These are phyloP conservation scores for Turdus rufiventris DNA, from an alignment of 2,113 vertebrate genomes.

Conservation along the genomic window DNA sequence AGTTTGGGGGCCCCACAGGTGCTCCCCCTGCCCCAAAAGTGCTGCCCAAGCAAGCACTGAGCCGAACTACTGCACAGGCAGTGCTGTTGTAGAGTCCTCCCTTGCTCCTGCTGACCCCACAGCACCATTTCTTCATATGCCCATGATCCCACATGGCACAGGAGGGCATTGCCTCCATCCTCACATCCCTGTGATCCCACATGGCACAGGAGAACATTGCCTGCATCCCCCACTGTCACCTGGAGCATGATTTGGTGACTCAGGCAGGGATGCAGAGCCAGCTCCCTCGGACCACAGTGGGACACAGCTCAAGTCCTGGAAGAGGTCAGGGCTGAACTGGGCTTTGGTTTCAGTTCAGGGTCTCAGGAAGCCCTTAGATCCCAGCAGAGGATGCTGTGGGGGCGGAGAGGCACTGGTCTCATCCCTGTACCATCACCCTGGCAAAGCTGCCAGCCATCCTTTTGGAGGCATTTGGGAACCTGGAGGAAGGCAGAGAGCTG, in stretches of 20 bases:
- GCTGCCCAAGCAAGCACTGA: not conserved
- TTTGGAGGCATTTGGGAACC: not conserved
- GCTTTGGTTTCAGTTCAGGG: not conserved
- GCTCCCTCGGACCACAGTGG: not conserved
- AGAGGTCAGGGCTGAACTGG: not conserved
- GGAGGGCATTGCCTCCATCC: not conserved
- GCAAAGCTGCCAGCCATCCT: not conserved
- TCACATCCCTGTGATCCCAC: not conserved
- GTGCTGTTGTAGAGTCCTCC: not conserved
- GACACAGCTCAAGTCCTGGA: not conserved
- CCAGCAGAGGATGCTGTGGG: not conserved
- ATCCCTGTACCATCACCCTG: no score
- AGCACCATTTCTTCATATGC: not conserved
- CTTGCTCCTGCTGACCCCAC: not conserved
- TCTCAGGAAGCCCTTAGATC: not conserved
- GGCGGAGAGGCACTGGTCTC: rapidly evolving
- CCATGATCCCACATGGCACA: not conserved
- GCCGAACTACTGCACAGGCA: not conserved
- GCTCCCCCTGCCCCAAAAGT: not conserved
- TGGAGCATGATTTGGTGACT: not conserved
- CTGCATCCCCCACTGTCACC: not conserved
- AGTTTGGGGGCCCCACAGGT: not conserved
- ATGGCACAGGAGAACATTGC: not conserved
- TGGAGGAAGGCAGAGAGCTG: not conserved
- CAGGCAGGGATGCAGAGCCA: not conserved